A percentile compares a stretch with the other conserved stretches of the same genome.
These are phyloP conservation scores for Phymatocera aterrima DNA, from an alignment of 2,888 invertebrate species.

Conservation along the genomic window DNA sequence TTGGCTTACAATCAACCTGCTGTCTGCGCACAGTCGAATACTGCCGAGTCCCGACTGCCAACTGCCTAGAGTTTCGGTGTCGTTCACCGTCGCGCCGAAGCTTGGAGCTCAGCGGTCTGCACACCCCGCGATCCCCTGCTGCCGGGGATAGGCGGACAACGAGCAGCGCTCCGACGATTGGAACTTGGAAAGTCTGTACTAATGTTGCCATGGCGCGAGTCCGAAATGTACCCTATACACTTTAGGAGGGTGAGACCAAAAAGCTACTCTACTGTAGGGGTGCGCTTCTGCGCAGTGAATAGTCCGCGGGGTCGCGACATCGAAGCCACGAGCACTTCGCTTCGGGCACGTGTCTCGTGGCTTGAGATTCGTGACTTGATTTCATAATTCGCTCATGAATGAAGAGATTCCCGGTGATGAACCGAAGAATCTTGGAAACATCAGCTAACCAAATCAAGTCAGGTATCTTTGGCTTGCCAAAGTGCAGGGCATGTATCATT, in stretches of 20 bases:
- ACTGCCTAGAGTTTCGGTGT: slow-evolving; percentile 22
- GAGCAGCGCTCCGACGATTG: slow-evolving; percentile 16
- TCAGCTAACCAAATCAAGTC: too few species aligned
- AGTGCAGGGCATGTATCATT: too few species aligned
- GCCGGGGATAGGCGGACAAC: slow-evolving; percentile 15
- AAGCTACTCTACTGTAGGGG: background rate
- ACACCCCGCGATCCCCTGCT: slow-evolving; percentile 18
- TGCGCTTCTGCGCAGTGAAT: background rate
- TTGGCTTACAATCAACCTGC: slow-evolving; percentile 23
- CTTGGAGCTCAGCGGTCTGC: slow-evolving; percentile 27
- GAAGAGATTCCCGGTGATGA: too few species aligned
- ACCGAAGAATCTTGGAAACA: too few species aligned
- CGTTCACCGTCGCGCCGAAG: slow-evolving; percentile 39
- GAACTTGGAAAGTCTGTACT: slow-evolving; percentile 30
- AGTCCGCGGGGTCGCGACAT: background rate
- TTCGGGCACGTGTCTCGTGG: background rate
- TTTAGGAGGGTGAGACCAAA: background rate
- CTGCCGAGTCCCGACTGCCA: slow-evolving; percentile 4
- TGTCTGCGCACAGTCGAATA: slow-evolving; percentile 19
- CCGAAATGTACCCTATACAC: background rate
- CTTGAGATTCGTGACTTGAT: background rate
- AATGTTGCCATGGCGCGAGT: background rate
- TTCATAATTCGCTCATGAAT: too few species aligned
- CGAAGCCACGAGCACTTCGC: background rate
- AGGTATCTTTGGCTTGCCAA: too few species aligned